Conservation (phyloP, 2,888 invertebrate species). For the Cyclophora punctaria region DNA sequence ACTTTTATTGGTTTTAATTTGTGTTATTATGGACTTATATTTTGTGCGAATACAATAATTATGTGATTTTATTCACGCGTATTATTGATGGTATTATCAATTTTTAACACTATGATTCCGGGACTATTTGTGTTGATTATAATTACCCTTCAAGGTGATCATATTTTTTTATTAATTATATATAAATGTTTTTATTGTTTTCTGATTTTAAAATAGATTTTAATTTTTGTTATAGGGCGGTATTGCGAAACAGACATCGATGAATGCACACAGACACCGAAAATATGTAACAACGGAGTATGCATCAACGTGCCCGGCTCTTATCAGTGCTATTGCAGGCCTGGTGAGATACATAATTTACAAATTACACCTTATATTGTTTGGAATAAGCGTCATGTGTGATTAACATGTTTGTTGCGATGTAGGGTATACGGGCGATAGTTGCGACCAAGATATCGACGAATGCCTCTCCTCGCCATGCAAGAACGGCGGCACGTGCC, state of each 20-base stretch:
- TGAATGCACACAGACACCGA: constrained; percentile 78
- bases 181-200: not conserved
- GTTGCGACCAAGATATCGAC: constrained; percentile 89
- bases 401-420: constrained; percentile 2
- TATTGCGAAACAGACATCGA: constrained; percentile 81
- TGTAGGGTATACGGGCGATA: constrained; percentile 84
- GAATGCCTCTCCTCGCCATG: constrained; percentile 91
- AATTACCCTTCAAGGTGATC: constrained; percentile 24
- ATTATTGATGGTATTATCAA: too few relatives aligned
- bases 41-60: too few relatives aligned
- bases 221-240: constrained; percentile 51
- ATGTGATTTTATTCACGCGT: too few relatives aligned
- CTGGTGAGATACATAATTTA: constrained; percentile 60
- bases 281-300: constrained; percentile 87
- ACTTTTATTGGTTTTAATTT: too few relatives aligned
- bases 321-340: constrained; percentile 89
- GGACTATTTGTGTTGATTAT: too few relatives aligned
- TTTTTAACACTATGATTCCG: too few relatives aligned
- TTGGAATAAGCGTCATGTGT: not conserved
- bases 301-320: constrained; percentile 85
- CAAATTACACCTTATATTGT: constrained; percentile 5
- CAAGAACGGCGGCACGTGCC: constrained; percentile 86
- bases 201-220: not conserved
- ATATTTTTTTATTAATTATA: not conserved
- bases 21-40: constrained; percentile 1